Evolutionary conservation across 2,888 invertebrate species (phyloP).

Genomic region (Leptinotarsa rubiginosa): DNA sequence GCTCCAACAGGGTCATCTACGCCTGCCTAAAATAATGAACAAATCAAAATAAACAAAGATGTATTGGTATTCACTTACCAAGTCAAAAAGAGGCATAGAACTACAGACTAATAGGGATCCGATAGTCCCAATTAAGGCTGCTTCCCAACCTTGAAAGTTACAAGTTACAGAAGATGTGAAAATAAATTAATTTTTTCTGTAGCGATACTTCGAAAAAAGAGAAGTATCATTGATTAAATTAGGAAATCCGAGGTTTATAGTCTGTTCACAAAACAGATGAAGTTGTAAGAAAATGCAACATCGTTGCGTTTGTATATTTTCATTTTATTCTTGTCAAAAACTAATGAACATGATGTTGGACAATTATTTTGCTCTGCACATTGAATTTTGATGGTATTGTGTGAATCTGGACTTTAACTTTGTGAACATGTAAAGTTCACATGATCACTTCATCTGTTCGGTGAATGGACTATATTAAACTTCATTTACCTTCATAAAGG

Average conservation of each 20-base stretch:
- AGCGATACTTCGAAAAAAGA: conserved; percentile 11
- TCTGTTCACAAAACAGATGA: no score
- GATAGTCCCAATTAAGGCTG: conserved; percentile 82
- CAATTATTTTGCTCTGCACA: no score
- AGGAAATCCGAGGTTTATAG: no score
- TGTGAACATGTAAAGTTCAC: no score
- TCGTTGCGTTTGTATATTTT: no score
- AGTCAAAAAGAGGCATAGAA: conserved; percentile 82
- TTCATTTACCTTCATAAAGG: conserved; percentile 72
- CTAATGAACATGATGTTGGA: no score
- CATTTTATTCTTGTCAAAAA: no score
- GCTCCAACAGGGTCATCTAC: conserved; percentile 95
- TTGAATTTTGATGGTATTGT: no score
- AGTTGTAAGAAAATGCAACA: no score
- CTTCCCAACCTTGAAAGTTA: conserved; percentile 78
- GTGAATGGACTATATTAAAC: not conserved
- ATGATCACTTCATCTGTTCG: not conserved
- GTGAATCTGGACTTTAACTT: no score
- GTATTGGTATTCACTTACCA: conserved; percentile 53
- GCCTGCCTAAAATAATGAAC: conserved; percentile 67
- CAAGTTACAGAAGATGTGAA: no score
- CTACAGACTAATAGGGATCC: conserved; percentile 81
- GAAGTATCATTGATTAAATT: not conserved
- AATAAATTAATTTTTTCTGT: no score
- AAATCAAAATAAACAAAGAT: not conserved